Base-by-base conservation (phyloP, 2,113 vertebrate species). In the Apeltes quadracus region DNA sequence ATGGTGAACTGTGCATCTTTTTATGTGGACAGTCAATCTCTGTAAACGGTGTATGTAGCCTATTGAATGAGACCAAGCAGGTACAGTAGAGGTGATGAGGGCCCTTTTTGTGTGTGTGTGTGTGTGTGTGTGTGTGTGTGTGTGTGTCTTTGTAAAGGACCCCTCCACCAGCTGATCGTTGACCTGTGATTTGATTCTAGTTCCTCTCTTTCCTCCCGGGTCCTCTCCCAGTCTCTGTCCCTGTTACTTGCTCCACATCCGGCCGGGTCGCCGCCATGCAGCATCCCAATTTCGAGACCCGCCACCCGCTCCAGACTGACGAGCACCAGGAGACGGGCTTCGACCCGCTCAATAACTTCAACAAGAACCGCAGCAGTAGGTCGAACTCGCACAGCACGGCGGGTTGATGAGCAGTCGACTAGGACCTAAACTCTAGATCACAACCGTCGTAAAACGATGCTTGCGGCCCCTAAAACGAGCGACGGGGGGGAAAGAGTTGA, bases 271-370 rank as follows among this genome's bases (percentile, higher is more conserved):
- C 91, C 91, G 93, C 84, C 85, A 99, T 99, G 98, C 96, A 96
- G 93, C 95, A 97, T 90, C 95, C 96, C 61, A 92, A 93, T 70
- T 94, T 95, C 46, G 96, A 97, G 94, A 95, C 96, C 22, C 94
- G 91, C 72, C 97, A 98, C 83, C 97, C 98, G 66, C 94, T 99
- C 79, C 96, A 98, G 94, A 84, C 93, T 48, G 96, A 96, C 57
- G 95, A 98, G 66, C 96, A 97, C 58, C 97, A 99, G 88, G 98
- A 99, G 94, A 95, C 96, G 6, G 97, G 96, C 39, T 93, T 96
- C 34, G 97, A 99, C 87, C 97, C 96, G 1, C 93, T 98, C 70
- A 93, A 95, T 68, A 94, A 91, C 73, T 95, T 94, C 56, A 94
- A 95, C 79, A 92, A 87, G 93, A 96, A 88, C 76, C 91, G 46